phyloP scores from a whole-genome alignment of 2,888 invertebrate genomes.

The Ectemnius continuus region DNA sequence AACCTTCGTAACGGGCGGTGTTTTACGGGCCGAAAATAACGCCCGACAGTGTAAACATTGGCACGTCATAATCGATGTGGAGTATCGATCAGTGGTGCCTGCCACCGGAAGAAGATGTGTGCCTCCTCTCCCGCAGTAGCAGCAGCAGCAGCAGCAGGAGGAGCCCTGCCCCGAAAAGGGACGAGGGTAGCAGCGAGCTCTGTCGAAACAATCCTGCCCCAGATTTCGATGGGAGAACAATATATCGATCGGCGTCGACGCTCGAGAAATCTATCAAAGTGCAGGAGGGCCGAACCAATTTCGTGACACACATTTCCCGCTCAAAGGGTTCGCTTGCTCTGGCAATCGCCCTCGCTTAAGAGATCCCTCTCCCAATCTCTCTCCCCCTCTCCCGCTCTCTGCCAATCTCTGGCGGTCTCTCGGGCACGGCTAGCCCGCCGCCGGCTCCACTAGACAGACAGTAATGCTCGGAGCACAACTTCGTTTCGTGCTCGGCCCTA shows the following conservation, averaged over 20 bases:
- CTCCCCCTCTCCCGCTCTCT: too few relatives aligned
- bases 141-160: too few relatives aligned
- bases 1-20: constrained; percentile 44
- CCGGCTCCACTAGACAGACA: too few relatives aligned
- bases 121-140: too few relatives aligned
- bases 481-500: too few relatives aligned
- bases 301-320: constrained; percentile 9
- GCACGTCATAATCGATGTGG: constrained; percentile 55
- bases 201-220: neutral
- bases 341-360: constrained; percentile 1
- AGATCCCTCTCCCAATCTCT: too few relatives aligned
- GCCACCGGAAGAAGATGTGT: too few relatives aligned
- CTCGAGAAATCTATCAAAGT: constrained; percentile 3
- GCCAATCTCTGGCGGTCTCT: too few relatives aligned
- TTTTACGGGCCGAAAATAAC: constrained; percentile 58
- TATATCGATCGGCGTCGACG: constrained; percentile 3
- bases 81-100: constrained; percentile 44
- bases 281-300: constrained; percentile 8
- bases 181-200: too few relatives aligned
- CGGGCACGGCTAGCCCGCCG: too few relatives aligned
- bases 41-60: constrained; percentile 53
- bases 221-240: constrained; percentile 1
- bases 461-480: too few relatives aligned
- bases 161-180: too few relatives aligned
- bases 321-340: constrained; percentile 4